Conservation (phyloP, 2,113 vertebrate species). For the Pluvialis apricaria region DNA sequence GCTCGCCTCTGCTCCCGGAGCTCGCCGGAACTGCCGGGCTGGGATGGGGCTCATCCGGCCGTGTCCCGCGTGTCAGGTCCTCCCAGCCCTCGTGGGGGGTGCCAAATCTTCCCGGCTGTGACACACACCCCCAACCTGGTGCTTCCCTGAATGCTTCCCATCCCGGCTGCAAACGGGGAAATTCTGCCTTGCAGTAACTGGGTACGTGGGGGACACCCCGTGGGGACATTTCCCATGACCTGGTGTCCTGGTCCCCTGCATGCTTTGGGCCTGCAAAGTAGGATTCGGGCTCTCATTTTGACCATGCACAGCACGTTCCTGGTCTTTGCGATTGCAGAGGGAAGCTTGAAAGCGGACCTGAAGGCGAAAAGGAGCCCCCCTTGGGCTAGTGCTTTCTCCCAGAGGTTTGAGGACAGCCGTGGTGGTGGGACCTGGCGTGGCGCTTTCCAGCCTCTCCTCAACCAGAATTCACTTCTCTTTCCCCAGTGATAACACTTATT, state of each 20-base stretch:
- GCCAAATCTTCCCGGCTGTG: not conserved
- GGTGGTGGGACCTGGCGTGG: not conserved
- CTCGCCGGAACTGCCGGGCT: not conserved
- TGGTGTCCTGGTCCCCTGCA: not conserved
- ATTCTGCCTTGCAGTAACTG: not conserved
- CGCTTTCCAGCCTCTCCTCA: not conserved
- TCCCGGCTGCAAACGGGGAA: rapidly evolving
- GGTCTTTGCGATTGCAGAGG: rapidly evolving
- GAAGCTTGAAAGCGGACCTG: not conserved
- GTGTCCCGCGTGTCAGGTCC: rapidly evolving
- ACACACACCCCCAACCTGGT: not conserved
- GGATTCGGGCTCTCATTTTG: not conserved
- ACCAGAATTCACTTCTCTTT: not conserved
- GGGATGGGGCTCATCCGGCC: not conserved
- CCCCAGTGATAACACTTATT: not conserved
- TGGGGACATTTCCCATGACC: not conserved
- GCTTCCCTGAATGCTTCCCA: not conserved
- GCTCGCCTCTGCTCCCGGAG: not conserved
- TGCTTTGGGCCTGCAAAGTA: rapidly evolving
- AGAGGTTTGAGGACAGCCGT: not conserved
- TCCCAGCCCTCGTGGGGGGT: not conserved
- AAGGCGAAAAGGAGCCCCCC: not conserved
- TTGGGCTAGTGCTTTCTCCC: not conserved
- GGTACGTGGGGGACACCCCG: rapidly evolving
- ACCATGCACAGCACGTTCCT: not conserved